Conservation (phyloP, 1,140 invertebrate species). For the Formica selysi region DNA sequence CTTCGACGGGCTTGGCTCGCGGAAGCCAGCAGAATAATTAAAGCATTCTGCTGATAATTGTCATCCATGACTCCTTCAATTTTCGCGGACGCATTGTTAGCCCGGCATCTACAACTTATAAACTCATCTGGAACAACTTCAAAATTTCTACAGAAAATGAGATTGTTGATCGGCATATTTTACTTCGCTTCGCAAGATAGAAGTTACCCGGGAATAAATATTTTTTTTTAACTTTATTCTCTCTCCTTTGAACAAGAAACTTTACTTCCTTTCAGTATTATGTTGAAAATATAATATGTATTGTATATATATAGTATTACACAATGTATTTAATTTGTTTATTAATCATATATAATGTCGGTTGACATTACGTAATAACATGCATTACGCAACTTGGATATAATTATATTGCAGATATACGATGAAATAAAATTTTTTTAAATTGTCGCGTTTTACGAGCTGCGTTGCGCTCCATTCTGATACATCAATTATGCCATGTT, state of each 20-base stretch:
- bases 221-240: constrained; percentile 32
- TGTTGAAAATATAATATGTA: constrained; percentile 7
- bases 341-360: constrained; percentile 28
- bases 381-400: constrained; percentile 27
- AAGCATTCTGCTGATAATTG: constrained; percentile 78
- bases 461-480: not conserved
- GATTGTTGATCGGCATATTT: constrained; percentile 39
- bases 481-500: constrained; percentile 34
- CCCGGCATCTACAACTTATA: constrained; percentile 40
- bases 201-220: constrained; percentile 48
- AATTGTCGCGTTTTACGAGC: not conserved
- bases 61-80: constrained; percentile 74
- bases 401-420: not conserved
- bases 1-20: constrained; percentile 55
- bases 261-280: constrained; percentile 24
- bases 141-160: constrained; percentile 41
- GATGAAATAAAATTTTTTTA: constrained; percentile 22
- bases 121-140: constrained; percentile 54
- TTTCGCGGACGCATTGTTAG: constrained; percentile 55
- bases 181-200: constrained; percentile 15
- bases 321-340: constrained; percentile 33
- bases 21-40: constrained; percentile 72
- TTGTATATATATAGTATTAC: not conserved
- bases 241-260: not conserved
- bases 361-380: constrained; percentile 10